Base-by-base conservation (phyloP, 2,888 invertebrate genomes). In the Drosophila silvestris region DNA sequence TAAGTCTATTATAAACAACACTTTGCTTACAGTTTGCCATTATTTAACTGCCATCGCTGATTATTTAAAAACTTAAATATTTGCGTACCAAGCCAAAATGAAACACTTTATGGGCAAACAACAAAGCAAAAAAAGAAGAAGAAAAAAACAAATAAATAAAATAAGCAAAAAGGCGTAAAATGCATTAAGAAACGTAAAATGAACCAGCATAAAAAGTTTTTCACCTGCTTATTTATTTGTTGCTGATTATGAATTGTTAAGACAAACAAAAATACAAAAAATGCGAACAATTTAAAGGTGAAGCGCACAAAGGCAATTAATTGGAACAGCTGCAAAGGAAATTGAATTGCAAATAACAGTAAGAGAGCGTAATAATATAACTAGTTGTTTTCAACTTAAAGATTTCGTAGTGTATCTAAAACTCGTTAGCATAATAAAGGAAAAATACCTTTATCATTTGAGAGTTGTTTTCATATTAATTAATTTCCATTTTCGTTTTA, bases 401-500 rank as follows among this genome's bases (percentile, higher is more conserved):
- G 19, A 10, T 6, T 30, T 52, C 28, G 6, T 12, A 71, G 71
- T 41, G 69, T 66, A 70, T 83, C 26, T 16, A 12, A 37, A 10
- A 10, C 33, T 64, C 63, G 51, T 52, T 53, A 4, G 19, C 16
- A 35, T 7, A 14, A 30, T 30, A 28, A 58, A 71, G 10, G 2
- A 2, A 37, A 56, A 35, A 10, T 10, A 39, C 41, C 62, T 67
- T 78, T 35, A 41, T 70, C 71, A 66, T 72, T 50, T 68, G 69
- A 69, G 71, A 70, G 58, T 77, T 71, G 56, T 83, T 54, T 54
- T 70, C 47, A 65, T 88, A 85, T 88, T 85, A 81, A 90, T 81
- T 83, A 83, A 85, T 85, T 88, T 90, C 81, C 83, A 81, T 76
- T 86, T 86, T 72, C 83, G 63, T 79, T 79, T 82, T 77, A 88